Conservation (phyloP, 1,140 invertebrate genomes). For the Batillaria attramentaria region DNA sequence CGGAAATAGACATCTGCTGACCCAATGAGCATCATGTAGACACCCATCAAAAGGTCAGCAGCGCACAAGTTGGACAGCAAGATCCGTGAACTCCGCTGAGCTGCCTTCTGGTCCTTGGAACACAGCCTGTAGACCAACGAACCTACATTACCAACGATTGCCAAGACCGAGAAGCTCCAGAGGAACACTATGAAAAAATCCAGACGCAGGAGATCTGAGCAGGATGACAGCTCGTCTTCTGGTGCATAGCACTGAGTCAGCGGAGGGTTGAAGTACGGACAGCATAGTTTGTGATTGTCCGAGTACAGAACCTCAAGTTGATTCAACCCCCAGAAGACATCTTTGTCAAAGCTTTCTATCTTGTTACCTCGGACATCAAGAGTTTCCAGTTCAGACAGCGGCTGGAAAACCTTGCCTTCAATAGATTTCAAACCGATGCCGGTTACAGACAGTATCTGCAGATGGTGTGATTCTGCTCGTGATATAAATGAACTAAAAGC, state of each 20-base stretch:
- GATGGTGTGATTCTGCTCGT: slow-evolving; percentile 19
- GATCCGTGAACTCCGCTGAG: slow-evolving; percentile 37
- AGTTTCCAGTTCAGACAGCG: slow-evolving; percentile 9
- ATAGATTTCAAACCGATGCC: slow-evolving; percentile 17
- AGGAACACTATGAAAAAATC: slow-evolving; percentile 39
- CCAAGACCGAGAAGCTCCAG: slow-evolving; percentile 41
- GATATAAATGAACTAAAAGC: slow-evolving; percentile 25
- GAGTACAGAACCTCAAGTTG: slow-evolving; percentile 38
- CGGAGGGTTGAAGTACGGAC: slow-evolving; percentile 27
- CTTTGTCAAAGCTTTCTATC: slow-evolving; percentile 16
- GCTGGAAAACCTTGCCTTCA: slow-evolving; percentile 14
- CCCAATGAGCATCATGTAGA: slow-evolving; percentile 62
- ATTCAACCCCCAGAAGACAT: slow-evolving; percentile 33
- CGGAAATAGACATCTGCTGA: slow-evolving; percentile 52
- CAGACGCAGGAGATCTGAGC: slow-evolving; percentile 40
- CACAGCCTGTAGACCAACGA: slow-evolving; percentile 41
- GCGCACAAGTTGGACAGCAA: slow-evolving; percentile 52
- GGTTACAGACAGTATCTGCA: slow-evolving; percentile 24
- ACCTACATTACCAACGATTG: slow-evolving; percentile 45
- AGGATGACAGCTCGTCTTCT: slow-evolving; percentile 47
- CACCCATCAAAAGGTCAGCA: slow-evolving; percentile 61
- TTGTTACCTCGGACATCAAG: slow-evolving; percentile 36
- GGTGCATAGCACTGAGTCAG: slow-evolving; percentile 41
- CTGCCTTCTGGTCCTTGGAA: slow-evolving; percentile 13
- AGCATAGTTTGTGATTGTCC: slow-evolving; percentile 47